A percentile compares a stretch with the other conserved stretches of the same genome.
phyloP scores from a whole-genome alignment of 2,888 invertebrate genomes.

The Neoascia interrupta region DNA sequence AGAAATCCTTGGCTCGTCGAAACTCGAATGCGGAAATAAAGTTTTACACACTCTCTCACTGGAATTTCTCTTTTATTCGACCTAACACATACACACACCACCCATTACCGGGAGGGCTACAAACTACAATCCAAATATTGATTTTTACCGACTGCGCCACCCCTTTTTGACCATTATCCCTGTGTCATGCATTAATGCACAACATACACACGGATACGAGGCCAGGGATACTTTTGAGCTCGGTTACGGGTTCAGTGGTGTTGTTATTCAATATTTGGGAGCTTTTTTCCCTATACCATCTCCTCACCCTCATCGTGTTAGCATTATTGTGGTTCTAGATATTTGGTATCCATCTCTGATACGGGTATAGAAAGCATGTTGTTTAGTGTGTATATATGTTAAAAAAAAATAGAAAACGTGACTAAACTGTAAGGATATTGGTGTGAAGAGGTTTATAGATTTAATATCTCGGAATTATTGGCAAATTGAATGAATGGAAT shows the following conservation, averaged over 20 bases:
- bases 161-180: not conserved
- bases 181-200: conserved; percentile 22
- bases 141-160: not conserved
- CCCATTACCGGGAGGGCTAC: not conserved
- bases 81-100: no score
- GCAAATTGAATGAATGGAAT: conserved; percentile 16
- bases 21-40: no score
- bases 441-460: not conserved
- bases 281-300: conserved; percentile 19
- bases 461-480: no score
- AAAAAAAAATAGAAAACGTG: no score
- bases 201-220: conserved; percentile 9
- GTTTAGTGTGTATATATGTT: no score
- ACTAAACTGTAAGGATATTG: conserved; percentile 22
- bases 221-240: not conserved
- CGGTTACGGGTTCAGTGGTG: conserved; percentile 42
- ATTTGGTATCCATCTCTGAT: not conserved
- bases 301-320: conserved; percentile 1
- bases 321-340: no score
- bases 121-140: conserved; percentile 11
- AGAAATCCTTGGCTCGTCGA: no score
- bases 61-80: no score
- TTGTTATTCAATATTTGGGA: conserved; percentile 38
- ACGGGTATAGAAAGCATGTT: no score
- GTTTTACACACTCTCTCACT: no score